phyloP scores from a whole-genome alignment of 1,140 invertebrate genomes.

The Pseudomyrmex gracilis region DNA sequence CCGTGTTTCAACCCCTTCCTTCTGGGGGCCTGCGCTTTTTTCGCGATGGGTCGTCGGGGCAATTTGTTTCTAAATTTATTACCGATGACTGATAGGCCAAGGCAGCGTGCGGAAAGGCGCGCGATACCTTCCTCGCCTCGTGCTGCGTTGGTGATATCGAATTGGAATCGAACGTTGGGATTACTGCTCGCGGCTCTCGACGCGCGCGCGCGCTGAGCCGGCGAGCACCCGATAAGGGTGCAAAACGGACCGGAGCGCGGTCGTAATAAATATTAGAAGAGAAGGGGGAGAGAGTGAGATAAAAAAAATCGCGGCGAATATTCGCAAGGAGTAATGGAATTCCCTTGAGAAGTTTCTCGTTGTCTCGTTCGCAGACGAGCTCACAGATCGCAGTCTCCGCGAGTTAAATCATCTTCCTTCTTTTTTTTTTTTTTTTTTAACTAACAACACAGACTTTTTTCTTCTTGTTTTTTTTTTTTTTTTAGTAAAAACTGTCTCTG shows the following conservation, averaged over 20 bases:
- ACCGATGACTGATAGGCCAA: constrained; percentile 82
- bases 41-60: constrained; percentile 76
- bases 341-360: constrained; percentile 14
- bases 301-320: constrained; percentile 22
- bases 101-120: constrained; percentile 1
- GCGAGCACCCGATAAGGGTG: constrained; percentile 47
- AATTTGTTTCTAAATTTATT: constrained; percentile 84
- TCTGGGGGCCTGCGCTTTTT: constrained; percentile 45
- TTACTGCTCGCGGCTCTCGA: constrained; percentile 36
- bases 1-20: constrained; percentile 32
- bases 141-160: constrained; percentile 66
- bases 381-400: background rate
- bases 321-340: background rate
- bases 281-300: background rate
- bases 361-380: constrained; percentile 1
- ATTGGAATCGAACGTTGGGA: constrained; percentile 55
- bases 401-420: background rate
- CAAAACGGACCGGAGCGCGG: constrained; percentile 7
- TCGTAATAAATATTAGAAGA: constrained; percentile 55
- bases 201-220: constrained; percentile 20
- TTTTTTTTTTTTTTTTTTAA: background rate
- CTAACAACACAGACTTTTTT: background rate
- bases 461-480: too few species aligned
- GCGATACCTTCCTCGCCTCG: background rate
- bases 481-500: background rate